phyloP scores from a whole-genome alignment of 2,113 vertebrate genomes.

The Fregetta grallaria region DNA sequence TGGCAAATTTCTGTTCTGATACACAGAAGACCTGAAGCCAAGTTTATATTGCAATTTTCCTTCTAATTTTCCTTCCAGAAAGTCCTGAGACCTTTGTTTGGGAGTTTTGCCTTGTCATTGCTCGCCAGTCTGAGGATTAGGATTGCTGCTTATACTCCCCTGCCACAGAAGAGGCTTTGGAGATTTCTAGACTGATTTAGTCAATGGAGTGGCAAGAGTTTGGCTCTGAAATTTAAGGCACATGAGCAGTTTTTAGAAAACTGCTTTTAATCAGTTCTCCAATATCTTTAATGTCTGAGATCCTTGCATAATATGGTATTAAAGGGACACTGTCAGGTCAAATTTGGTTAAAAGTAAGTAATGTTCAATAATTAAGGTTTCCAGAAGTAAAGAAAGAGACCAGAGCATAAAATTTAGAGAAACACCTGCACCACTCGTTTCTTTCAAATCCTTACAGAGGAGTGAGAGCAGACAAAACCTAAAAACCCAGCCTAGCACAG shows the following conservation, averaged over 20 bases:
- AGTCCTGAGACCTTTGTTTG: neutral
- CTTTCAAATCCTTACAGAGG: neutral
- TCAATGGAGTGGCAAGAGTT: conserved; percentile 3
- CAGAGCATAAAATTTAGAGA: neutral
- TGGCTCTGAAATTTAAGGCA: conserved; percentile 57
- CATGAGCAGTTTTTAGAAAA: conserved; percentile 59
- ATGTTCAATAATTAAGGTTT: neutral
- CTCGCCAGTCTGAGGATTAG: conserved; percentile 32
- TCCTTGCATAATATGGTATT: conserved; percentile 43
- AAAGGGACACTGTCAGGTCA: conserved; percentile 38
- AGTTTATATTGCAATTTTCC: neutral
- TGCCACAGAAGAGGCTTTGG: conserved; percentile 46
- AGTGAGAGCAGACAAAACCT: neutral
- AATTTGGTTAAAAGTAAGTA: neutral
- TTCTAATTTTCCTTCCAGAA: neutral
- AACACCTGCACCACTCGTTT: neutral
- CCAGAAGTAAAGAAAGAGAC: neutral
- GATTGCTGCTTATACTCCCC: conserved; percentile 10
- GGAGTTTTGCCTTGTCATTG: neutral
- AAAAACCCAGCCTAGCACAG: neutral
- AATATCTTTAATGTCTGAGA: conserved; percentile 32
- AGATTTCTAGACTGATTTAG: conserved; percentile 58
- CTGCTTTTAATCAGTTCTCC: conserved; percentile 37
- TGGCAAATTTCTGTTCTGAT: neutral
- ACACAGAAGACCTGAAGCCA: neutral